phyloP scores from a whole-genome alignment of 1,140 invertebrate genomes.

The Drosophila nebulosa region DNA sequence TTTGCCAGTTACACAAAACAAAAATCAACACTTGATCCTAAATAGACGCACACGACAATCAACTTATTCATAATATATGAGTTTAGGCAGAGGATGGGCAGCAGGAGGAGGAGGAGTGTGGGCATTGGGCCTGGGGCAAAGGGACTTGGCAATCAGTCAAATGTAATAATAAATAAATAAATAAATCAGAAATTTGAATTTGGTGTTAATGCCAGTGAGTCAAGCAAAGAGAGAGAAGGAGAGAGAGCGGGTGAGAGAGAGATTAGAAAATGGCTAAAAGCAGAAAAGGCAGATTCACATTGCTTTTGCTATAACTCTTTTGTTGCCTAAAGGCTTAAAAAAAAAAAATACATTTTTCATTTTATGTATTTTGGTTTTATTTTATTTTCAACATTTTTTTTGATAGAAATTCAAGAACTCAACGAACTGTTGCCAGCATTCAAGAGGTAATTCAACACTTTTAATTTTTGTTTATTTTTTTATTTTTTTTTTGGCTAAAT shows the following conservation, averaged over 20 bases:
- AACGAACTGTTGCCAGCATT: neutral
- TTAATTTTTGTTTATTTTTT: no score
- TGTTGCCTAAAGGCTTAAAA: slow-evolving; percentile 4
- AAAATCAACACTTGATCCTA: slow-evolving; percentile 47
- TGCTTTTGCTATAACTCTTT: slow-evolving; percentile 15
- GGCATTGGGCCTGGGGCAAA: neutral
- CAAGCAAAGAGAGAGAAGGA: slow-evolving; percentile 9
- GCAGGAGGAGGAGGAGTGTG: no score
- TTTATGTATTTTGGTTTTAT: neutral
- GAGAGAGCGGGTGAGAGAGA: neutral
- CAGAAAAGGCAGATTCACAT: neutral
- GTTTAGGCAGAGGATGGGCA: slow-evolving; percentile 13
- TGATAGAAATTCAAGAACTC: neutral
- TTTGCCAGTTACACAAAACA: slow-evolving; percentile 65
- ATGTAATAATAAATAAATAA: slow-evolving; percentile 76
- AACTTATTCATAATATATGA: slow-evolving; percentile 72
- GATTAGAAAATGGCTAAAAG: slow-evolving; percentile 36
- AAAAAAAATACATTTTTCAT: no score
- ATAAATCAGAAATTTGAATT: slow-evolving; percentile 31
- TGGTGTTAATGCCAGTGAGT: neutral
- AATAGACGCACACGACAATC: slow-evolving; percentile 62
- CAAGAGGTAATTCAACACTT: neutral
- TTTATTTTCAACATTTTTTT: neutral
- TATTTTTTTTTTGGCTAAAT: slow-evolving; percentile 12
- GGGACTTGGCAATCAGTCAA: slow-evolving; percentile 65